Conservation (phyloP, 2,888 invertebrate species). For the Acronicta aceris region DNA sequence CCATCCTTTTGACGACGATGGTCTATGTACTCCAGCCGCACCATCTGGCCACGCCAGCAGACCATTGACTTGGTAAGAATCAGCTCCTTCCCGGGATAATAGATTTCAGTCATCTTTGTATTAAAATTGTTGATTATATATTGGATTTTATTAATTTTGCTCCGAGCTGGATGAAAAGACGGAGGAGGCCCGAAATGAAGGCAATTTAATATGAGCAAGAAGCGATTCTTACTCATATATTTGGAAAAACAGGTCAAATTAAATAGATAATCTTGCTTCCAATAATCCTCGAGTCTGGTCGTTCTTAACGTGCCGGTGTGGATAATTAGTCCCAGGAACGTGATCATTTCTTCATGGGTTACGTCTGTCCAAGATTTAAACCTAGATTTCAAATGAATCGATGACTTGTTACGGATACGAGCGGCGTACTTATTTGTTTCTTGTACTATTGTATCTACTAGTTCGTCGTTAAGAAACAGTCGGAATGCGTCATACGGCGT, state of each 20-base stretch:
- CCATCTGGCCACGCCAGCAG: slow-evolving; percentile 14
- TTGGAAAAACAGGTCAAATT: slow-evolving; percentile 28
- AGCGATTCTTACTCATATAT: slow-evolving; percentile 37
- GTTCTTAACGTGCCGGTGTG: slow-evolving; percentile 32
- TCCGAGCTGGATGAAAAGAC: too few species aligned
- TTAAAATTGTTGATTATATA: slow-evolving; percentile 28
- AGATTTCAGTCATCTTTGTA: slow-evolving; percentile 32
- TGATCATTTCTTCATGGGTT: slow-evolving; percentile 18
- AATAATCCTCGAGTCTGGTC: slow-evolving; percentile 20
- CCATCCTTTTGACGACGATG: slow-evolving; percentile 5
- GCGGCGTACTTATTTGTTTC: slow-evolving; percentile 29
- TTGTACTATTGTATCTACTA: slow-evolving; percentile 22
- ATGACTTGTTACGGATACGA: neutral
- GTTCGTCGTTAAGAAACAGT: slow-evolving; percentile 25
- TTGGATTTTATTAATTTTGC: slow-evolving; percentile 4
- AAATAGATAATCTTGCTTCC: slow-evolving; percentile 32
- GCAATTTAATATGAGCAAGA: slow-evolving; percentile 24
- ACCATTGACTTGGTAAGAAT: slow-evolving; percentile 23
- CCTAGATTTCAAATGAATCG: neutral
- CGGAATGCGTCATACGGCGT: slow-evolving; percentile 31
- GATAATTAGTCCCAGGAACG: slow-evolving; percentile 15
- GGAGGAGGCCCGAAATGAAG: slow-evolving; percentile 9
- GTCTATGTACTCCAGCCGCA: slow-evolving; percentile 18
- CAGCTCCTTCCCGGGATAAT: slow-evolving; percentile 35
- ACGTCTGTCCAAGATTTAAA: slow-evolving; percentile 18